Base-by-base conservation (phyloP, 1,140 invertebrate species). In the Camponotus vicinus region DNA sequence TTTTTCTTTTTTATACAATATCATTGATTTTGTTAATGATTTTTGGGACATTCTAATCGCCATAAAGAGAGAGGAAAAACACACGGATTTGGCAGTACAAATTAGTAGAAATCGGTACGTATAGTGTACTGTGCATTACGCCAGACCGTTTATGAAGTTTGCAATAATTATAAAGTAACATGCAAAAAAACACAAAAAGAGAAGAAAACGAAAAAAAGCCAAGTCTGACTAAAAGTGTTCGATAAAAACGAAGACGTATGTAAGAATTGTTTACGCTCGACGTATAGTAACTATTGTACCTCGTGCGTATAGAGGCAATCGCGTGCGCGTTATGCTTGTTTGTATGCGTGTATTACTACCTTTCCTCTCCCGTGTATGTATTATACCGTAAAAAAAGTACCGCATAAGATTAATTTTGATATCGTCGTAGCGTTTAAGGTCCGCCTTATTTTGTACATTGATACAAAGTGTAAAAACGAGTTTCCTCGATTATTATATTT, bases 401-500 rank as follows among this genome's bases (percentile, higher is more conserved):
- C 84, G 63, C 37, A 89, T 89, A 73, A 73, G 69, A 73, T 92
- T 89, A 92, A 87, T 92, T 91, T 92, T 92, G 86, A 91, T 85
- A 89, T 91, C 66, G 87, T 85, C 70, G 78, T 88, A 86, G 88
- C 32, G 34, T 86, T 83, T 92, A 92, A 90, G 85, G 75, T 77
- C 55, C 45, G 87, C 45, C 85, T 57, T 59, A 77, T 92, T 92
- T 92, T 94, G 92, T 94, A 94, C 90, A 93, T 93, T 94, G 87
- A 88, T 88, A 85, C 86, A 78, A 91, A 64, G 76, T 94, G 93
- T 94, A 94, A 94, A 94, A 83, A 93, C 90, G 79, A 89, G 40
- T 90, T 90, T 85, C 59, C 49, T 67, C 61, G 77, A 87, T 76
- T 87, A 75, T 57, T 71, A 87, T 55, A 89, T 85, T 90, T 73